Evolutionary conservation across 2,797 vertebrate species (phyloP).

Genomic region (Enteromius trimaculatus): DNA sequence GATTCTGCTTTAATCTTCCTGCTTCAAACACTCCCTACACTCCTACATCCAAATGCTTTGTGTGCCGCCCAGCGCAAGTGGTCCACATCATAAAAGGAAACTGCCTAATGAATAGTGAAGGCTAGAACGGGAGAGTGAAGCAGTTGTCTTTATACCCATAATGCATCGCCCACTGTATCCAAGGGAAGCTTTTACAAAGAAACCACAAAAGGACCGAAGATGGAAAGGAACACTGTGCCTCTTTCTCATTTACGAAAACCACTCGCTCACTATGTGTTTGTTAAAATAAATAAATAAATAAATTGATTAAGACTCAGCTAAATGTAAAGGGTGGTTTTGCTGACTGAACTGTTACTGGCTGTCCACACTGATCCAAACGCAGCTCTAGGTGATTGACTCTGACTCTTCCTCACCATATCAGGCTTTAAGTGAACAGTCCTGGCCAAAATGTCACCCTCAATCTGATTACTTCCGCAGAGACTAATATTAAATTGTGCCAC

Average conservation of each 20-base stretch:
- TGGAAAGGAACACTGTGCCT: neutral
- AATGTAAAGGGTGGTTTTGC: slow-evolving; percentile 36
- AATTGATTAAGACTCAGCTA: neutral
- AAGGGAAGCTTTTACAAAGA: slow-evolving; percentile 38
- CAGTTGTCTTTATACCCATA: slow-evolving; percentile 43
- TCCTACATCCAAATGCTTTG: slow-evolving; percentile 56
- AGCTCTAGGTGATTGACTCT: neutral
- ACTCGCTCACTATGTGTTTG: neutral
- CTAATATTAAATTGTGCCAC: slow-evolving; percentile 7
- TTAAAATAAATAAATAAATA: slow-evolving; percentile 10
- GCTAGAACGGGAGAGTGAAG: slow-evolving; percentile 30
- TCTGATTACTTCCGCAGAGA: slow-evolving; percentile 8
- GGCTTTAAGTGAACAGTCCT: slow-evolving; percentile 8
- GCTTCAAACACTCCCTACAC: slow-evolving; percentile 65
- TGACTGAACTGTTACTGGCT: slow-evolving; percentile 22
- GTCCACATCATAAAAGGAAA: slow-evolving; percentile 63
- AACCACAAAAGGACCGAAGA: slow-evolving; percentile 26
- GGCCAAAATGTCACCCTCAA: slow-evolving; percentile 19
- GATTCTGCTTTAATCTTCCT: slow-evolving; percentile 73
- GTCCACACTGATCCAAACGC: slow-evolving; percentile 8
- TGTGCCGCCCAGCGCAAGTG: slow-evolving; percentile 56
- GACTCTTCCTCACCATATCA: slow-evolving; percentile 15
- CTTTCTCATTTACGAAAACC: slow-evolving; percentile 18
- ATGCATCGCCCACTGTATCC: slow-evolving; percentile 42
- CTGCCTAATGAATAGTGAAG: slow-evolving; percentile 62